phyloP scores from a whole-genome alignment of 1,140 invertebrate genomes.

The Drosophila baimaii region DNA sequence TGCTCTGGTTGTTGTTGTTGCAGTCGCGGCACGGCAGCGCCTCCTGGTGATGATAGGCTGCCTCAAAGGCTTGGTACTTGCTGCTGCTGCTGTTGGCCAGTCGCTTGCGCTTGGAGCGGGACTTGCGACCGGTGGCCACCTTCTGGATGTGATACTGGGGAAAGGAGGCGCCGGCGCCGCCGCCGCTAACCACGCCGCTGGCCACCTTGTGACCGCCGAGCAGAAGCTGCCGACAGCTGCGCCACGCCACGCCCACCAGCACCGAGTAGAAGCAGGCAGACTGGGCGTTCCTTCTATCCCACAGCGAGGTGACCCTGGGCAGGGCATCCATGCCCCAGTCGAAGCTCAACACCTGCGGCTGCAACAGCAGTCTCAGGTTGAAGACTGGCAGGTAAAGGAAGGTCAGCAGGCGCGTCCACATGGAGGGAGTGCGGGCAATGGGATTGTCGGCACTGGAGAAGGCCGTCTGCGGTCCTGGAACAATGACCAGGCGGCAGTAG shows the following conservation, averaged over 20 bases:
- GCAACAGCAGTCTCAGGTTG: slow-evolving; percentile 92
- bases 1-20: slow-evolving; percentile 67
- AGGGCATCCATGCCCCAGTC: slow-evolving; percentile 98
- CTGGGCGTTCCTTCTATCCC: slow-evolving; percentile 90
- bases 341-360: slow-evolving; percentile 93
- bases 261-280: slow-evolving; percentile 89
- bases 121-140: slow-evolving; percentile 63
- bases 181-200: not conserved
- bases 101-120: slow-evolving; percentile 77
- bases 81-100: slow-evolving; percentile 45
- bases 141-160: slow-evolving; percentile 74
- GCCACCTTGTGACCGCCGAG: slow-evolving; percentile 31
- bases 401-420: slow-evolving; percentile 90
- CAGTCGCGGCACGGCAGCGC: slow-evolving; percentile 64
- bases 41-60: slow-evolving; percentile 58
- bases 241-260: slow-evolving; percentile 85
- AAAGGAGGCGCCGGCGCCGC: slow-evolving; percentile 9
- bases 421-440: slow-evolving; percentile 90
- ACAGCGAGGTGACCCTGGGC: slow-evolving; percentile 89
- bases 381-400: slow-evolving; percentile 95
- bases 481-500: slow-evolving; percentile 87
- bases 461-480: slow-evolving; percentile 88
- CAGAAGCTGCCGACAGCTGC: slow-evolving; percentile 55
- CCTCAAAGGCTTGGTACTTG: slow-evolving; percentile 74
- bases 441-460: slow-evolving; percentile 97